Conservation (phyloP, 2,888 invertebrate species). For the Ichneumoninae sp. region DNA sequence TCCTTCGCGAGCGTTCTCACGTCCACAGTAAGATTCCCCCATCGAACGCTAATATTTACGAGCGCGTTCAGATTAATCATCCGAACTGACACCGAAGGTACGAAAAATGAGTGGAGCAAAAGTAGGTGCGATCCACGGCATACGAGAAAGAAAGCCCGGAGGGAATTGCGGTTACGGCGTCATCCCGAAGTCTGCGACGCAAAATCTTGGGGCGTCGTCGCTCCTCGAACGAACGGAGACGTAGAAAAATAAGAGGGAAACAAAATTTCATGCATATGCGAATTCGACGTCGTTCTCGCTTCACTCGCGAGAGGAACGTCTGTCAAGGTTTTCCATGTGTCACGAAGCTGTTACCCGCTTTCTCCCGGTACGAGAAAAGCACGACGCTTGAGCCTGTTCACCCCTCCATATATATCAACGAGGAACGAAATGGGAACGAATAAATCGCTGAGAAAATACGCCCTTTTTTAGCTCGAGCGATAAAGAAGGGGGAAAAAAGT, state of each 20-base stretch:
- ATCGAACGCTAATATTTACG: background rate
- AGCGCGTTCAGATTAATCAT: constrained; percentile 20
- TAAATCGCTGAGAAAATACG: background rate
- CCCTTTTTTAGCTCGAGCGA: background rate
- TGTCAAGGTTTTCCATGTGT: constrained; percentile 47
- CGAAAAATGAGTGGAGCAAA: constrained; percentile 17
- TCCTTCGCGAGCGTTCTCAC: background rate
- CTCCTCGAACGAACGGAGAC: background rate
- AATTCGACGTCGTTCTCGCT: constrained; percentile 17
- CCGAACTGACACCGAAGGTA: background rate
- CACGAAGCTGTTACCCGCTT: constrained; percentile 23
- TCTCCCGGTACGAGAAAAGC: constrained; percentile 11
- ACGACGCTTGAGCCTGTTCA: constrained; percentile 21
- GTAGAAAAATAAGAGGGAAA: constrained; percentile 6
- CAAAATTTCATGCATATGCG: constrained; percentile 49
- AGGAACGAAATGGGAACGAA: background rate
- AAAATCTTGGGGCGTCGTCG: constrained; percentile 32
- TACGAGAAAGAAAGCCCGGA: constrained; percentile 7
- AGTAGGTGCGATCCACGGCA: constrained; percentile 30
- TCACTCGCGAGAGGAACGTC: constrained; percentile 23
- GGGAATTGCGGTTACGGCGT: constrained; percentile 23
- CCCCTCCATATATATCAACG: background rate
- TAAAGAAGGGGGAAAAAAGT: background rate
- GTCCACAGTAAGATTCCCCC: background rate
- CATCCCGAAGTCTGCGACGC: constrained; percentile 20